Evolutionary conservation across 1,140 invertebrate species (phyloP).

Genomic region (Dendroctonus valens): DNA sequence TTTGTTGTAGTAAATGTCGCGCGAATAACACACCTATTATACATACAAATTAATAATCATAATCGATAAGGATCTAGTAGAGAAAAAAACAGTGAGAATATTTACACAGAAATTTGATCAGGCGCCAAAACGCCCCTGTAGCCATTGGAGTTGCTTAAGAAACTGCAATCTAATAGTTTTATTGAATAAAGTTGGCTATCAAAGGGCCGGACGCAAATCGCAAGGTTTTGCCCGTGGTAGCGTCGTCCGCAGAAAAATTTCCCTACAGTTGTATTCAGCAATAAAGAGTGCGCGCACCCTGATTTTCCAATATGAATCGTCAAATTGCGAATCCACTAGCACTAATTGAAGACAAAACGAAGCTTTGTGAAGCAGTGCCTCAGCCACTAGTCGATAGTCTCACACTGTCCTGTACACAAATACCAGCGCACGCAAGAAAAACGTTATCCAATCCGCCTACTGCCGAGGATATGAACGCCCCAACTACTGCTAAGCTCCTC

Average conservation of each 20-base stretch:
- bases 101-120: slow-evolving; percentile 25
- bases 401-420: slow-evolving; percentile 6
- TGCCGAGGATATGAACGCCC: neutral
- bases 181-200: no score
- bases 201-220: neutral
- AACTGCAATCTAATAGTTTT: no score
- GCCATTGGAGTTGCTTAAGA: no score
- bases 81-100: slow-evolving; percentile 29
- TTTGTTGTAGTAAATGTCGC: slow-evolving; percentile 25
- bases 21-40: slow-evolving; percentile 27
- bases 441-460: neutral
- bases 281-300: neutral
- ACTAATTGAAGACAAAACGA: neutral
- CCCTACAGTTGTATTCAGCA: neutral
- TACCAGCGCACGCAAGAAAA: slow-evolving; percentile 1
- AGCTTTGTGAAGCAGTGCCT: neutral
- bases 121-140: no score
- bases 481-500: slow-evolving; percentile 12
- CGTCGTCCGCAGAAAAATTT: neutral
- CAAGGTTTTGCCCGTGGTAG: slow-evolving; percentile 4
- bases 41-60: slow-evolving; percentile 25
- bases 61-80: slow-evolving; percentile 30
- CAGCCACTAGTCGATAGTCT: slow-evolving; percentile 1
- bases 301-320: neutral
- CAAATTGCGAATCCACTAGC: no score